Base-by-base conservation (phyloP, 2,113 vertebrate genomes). In the Xiphophorus couchianus region DNA sequence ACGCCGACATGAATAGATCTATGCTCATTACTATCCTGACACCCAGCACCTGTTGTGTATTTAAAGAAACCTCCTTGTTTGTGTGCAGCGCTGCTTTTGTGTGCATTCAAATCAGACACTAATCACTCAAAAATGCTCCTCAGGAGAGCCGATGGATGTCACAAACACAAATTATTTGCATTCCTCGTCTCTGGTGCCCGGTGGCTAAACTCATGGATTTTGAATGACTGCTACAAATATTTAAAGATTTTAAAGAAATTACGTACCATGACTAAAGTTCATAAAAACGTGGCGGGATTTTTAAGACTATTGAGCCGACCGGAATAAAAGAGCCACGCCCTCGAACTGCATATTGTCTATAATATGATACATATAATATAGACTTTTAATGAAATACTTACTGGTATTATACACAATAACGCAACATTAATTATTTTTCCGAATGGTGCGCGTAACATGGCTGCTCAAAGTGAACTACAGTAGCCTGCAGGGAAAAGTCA, bases 31-130 rank as follows among this genome's bases (percentile, higher is more conserved):
- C 44, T 25, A 4, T 13, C 29, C 12, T 42, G 17, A 19, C 9
- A 66, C 39, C 39, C 39, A 44, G 17, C 62, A 66, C 65, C 65
- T 67, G 65, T 27, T 62, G 58, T 75, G 60, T 66, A 27, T 69
- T 77, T 51, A 35, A 63, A 74, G 28, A 76, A 65, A 42, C 13
- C 37, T n/a, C n/a, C 19, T 44, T 62, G n/a, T 25, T 17, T 71
- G 58, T 71, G 54, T 25, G 70, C 35, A 22, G 27, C 14, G 29
- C 19, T 69, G 22, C 30, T 25, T 70, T 14, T 62, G 11, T 35
- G 48, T 60, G 12, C 5, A 39, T 30, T 48, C 39, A 73, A 63
- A 73, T 62, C 22, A 63, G 39, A 44, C 27, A 25, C 19, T 30
- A 39, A 63, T 44, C 61, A 39, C 58, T 39, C 69, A 62, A 17